Evolutionary conservation across 1,140 invertebrate genomes (phyloP).

Genomic region (Micrasema minimum): DNA sequence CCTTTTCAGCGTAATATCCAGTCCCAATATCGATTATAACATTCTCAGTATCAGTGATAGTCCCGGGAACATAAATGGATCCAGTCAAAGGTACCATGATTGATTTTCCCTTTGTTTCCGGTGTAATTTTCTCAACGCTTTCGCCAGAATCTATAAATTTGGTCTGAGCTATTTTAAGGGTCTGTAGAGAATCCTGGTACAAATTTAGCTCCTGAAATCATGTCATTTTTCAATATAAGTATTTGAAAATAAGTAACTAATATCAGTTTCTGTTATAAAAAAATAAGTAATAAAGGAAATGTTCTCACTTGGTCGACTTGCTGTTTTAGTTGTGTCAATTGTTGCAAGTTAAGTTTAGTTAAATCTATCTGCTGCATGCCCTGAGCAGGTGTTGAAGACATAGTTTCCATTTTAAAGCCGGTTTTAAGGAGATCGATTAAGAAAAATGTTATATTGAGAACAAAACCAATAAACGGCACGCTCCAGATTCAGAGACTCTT

Average conservation of each 20-base stretch:
- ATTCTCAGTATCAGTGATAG: constrained; percentile 81
- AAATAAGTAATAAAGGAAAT: constrained; percentile 23
- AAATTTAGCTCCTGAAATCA: constrained; percentile 81
- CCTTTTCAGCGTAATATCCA: constrained; percentile 94
- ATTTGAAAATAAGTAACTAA: too few species aligned
- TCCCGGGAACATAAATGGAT: constrained; percentile 95
- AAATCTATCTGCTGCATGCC: constrained; percentile 81
- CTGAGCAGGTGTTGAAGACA: constrained; percentile 64
- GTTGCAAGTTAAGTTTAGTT: constrained; percentile 79
- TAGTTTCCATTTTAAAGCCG: constrained; percentile 42
- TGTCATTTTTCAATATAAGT: constrained; percentile 20
- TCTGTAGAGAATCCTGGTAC: constrained; percentile 88
- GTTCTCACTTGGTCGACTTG: constrained; percentile 83
- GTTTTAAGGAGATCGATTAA: too few species aligned
- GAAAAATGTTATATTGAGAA: too few species aligned
- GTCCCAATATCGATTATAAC: constrained; percentile 95
- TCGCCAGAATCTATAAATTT: constrained; percentile 91
- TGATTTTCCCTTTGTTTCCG: constrained; percentile 79
- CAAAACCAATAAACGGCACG: too few species aligned
- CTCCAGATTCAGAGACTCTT: too few species aligned
- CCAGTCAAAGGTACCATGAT: constrained; percentile 92
- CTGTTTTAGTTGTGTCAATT: constrained; percentile 84
- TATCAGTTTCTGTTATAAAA: neutral
- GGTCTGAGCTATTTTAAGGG: constrained; percentile 87
- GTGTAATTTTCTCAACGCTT: constrained; percentile 83